A percentile compares a stretch with the other conserved stretches of the same genome.
Evolutionary conservation across 2,888 invertebrate species (phyloP).

Genomic region (Xestoiulus laeticollis): DNA sequence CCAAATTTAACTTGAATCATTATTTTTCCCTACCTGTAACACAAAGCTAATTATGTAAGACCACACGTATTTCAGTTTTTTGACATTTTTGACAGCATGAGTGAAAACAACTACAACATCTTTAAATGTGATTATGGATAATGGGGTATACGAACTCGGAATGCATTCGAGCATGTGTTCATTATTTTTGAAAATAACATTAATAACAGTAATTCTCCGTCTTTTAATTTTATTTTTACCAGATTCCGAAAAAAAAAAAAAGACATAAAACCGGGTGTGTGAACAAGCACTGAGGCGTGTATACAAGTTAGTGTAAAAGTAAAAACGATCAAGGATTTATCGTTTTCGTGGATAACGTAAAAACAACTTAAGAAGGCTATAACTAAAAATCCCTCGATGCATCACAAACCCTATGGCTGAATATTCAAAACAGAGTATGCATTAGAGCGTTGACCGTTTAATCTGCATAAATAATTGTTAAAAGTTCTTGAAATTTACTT

Average conservation of each 20-base stretch:
- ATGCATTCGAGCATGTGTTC: background rate
- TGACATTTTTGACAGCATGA: background rate
- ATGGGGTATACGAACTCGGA: slow-evolving; percentile 2
- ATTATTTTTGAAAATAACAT: background rate
- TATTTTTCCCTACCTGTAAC: background rate
- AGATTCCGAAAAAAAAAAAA: background rate
- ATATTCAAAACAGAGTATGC: background rate
- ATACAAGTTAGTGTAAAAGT: background rate
- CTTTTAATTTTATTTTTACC: background rate
- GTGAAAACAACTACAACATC: background rate
- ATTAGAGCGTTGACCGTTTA: background rate
- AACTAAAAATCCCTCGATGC: no score
- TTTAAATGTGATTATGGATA: background rate
- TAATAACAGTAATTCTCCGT: background rate
- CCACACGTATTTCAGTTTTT: background rate
- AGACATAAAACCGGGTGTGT: background rate
- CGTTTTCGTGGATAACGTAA: background rate
- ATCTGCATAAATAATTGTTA: background rate
- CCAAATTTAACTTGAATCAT: background rate
- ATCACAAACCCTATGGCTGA: no score
- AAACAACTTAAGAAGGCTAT: background rate
- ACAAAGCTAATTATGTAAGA: background rate
- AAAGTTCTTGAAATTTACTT: background rate
- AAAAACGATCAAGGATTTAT: background rate
- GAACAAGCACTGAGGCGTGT: background rate